Evolutionary conservation across 2,113 vertebrate species (phyloP).

Genomic region (Takifugu flavidus): DNA sequence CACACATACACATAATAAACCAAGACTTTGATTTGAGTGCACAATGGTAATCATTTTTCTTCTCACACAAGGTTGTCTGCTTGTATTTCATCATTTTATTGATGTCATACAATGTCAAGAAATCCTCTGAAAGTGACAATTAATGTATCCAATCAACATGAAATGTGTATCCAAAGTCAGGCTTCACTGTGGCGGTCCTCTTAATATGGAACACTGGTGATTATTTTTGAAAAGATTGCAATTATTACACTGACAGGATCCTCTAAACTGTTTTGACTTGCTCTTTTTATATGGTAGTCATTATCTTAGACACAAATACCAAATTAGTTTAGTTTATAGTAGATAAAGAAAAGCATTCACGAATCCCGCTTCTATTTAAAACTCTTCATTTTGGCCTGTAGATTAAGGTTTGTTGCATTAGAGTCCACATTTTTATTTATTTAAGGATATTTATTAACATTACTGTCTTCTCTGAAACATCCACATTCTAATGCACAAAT

Average conservation of each 20-base stretch:
- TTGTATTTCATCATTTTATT: neutral
- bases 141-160: neutral
- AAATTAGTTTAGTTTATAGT: too few relatives aligned
- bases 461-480: neutral
- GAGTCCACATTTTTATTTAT: too few relatives aligned
- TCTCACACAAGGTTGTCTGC: neutral
- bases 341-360: neutral
- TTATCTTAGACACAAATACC: neutral
- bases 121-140: too few relatives aligned
- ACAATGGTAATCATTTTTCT: neutral
- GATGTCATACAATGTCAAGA: neutral
- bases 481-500: neutral
- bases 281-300: neutral
- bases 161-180: neutral
- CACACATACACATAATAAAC: constrained; percentile 19
- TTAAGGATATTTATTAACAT: neutral
- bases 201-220: too few relatives aligned
- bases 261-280: too few relatives aligned
- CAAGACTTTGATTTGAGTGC: neutral
- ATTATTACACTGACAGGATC: too few relatives aligned
- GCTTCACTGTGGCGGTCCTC: too few relatives aligned
- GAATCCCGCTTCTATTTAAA: too few relatives aligned
- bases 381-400: too few relatives aligned
- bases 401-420: too few relatives aligned
- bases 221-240: too few relatives aligned